Evolutionary conservation across 2,113 vertebrate genomes (phyloP).

Genomic region (Cinclus cinclus): DNA sequence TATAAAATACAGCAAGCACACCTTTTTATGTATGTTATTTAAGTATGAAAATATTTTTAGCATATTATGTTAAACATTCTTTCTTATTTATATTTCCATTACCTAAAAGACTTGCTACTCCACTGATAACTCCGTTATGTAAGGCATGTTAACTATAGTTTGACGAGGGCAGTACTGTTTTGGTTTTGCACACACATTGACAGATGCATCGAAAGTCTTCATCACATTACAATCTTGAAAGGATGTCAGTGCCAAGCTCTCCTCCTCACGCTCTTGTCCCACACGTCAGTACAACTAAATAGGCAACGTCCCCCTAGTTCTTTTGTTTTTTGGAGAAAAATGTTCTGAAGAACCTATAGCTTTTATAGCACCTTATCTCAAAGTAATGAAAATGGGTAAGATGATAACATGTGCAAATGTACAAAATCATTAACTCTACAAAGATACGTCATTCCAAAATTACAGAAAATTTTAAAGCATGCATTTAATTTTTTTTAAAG

Average conservation of each 20-base stretch:
- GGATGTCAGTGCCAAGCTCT: slow-evolving; percentile 65
- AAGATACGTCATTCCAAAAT: slow-evolving; percentile 87
- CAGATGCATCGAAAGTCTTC: slow-evolving; percentile 68
- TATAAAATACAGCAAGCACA: slow-evolving; percentile 83
- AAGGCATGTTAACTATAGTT: slow-evolving; percentile 80
- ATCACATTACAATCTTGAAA: slow-evolving; percentile 68
- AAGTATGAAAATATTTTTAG: slow-evolving; percentile 88
- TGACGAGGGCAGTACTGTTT: slow-evolving; percentile 70
- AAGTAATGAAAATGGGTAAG: slow-evolving; percentile 84
- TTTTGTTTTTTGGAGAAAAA: slow-evolving; percentile 57
- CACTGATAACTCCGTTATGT: slow-evolving; percentile 74
- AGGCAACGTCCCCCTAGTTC: not conserved
- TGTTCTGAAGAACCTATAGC: slow-evolving; percentile 77
- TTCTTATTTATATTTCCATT: slow-evolving; percentile 82
- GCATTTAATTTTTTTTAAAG: slow-evolving; percentile 80
- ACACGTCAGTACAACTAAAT: slow-evolving; percentile 57
- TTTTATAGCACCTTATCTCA: slow-evolving; percentile 84
- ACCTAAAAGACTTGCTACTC: slow-evolving; percentile 79
- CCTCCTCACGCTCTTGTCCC: slow-evolving; percentile 35
- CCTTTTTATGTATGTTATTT: slow-evolving; percentile 84
- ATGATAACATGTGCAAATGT: slow-evolving; percentile 95
- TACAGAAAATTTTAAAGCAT: slow-evolving; percentile 87
- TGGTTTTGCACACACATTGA: slow-evolving; percentile 74
- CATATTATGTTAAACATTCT: slow-evolving; percentile 87
- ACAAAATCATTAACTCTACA: slow-evolving; percentile 91